Conservation (phyloP, 2,113 vertebrate genomes). For the Hydropotes inermis region DNA sequence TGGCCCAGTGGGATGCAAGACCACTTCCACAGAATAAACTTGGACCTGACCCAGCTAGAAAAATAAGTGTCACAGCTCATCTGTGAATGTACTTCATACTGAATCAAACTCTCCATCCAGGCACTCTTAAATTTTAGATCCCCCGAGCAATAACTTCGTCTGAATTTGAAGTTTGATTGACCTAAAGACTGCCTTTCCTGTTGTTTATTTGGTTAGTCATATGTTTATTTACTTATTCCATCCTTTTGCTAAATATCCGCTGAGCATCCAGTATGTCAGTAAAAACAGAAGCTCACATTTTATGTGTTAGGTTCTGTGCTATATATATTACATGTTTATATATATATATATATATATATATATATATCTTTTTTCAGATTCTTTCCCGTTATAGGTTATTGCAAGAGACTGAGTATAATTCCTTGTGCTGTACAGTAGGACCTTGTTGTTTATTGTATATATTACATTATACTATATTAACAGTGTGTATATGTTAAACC, state of each 20-base stretch:
- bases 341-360: background rate
- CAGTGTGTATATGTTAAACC: background rate
- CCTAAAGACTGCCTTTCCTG: background rate
- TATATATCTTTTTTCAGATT: background rate
- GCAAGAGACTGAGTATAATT: background rate
- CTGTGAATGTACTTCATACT: background rate
- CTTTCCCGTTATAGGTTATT: background rate
- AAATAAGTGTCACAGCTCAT: background rate
- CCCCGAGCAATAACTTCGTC: background rate
- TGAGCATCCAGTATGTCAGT: background rate
- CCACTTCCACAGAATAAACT: background rate
- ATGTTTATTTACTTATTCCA: background rate
- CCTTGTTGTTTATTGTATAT: background rate
- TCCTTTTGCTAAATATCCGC: background rate
- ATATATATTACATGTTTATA: background rate
- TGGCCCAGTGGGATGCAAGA: background rate
- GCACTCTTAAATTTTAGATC: background rate
- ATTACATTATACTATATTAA: background rate
- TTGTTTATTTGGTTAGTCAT: background rate
- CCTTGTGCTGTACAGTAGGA: background rate
- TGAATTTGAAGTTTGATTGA: background rate
- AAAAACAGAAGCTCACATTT: background rate
- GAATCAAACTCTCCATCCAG: background rate
- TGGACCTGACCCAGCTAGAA: background rate
- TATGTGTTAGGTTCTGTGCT: background rate